Base-by-base conservation (phyloP, 2,113 vertebrate species). In the Falcunculus frontatus region DNA sequence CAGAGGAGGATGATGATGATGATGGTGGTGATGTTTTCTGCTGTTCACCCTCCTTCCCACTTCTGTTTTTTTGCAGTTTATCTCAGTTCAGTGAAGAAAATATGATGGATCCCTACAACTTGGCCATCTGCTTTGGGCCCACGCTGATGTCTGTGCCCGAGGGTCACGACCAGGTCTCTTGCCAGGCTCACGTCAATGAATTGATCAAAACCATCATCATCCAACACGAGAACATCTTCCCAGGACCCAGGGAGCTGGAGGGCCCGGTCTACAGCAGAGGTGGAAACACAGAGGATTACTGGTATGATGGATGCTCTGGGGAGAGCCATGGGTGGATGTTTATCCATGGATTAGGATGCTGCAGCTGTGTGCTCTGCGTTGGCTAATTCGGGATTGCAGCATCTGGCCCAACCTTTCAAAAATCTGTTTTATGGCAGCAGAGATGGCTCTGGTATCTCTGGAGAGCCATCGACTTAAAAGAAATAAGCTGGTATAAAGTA, bases 101-200 rank as follows among this genome's bases (percentile, higher is more conserved):
- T 97, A 99, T 99, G 99, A 99, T 99, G 99, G 99, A 99, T 97
- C 99, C 99, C 94, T 99, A 99, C 97, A 99, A 99, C 93, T 98
- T 99, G 90, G 99, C 99, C 98, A 99, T 99, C 98, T 99, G 99
- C 96, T 99, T 99, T 4, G 99, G 99, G 62, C 99, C 99, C 91
- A 99, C 99, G 0, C 98, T 99, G 91, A 99, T 99, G 99, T 99
- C 99, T 1, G 99, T 99, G 77, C 99, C 99, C 1, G 99, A 99
- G 95, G 98, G 98, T 64, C 98, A 99, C 0, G 99, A 99, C 98
- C 99, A 99, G 97, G 99, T 99, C 70, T 99, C 99, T 37, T 99
- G 99, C 98, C 99, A 99, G 98, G 99, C 99, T 64, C 99, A 99
- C 32, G 99, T 99, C 97, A 99, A 99, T 14, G 99, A 99, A 88